Percentiles rank a stretch among this genome's conserved stretches.
These are phyloP conservation scores for Nycticorax nycticorax DNA, from an alignment of 2,113 vertebrate genomes.

Conservation along the genomic window DNA sequence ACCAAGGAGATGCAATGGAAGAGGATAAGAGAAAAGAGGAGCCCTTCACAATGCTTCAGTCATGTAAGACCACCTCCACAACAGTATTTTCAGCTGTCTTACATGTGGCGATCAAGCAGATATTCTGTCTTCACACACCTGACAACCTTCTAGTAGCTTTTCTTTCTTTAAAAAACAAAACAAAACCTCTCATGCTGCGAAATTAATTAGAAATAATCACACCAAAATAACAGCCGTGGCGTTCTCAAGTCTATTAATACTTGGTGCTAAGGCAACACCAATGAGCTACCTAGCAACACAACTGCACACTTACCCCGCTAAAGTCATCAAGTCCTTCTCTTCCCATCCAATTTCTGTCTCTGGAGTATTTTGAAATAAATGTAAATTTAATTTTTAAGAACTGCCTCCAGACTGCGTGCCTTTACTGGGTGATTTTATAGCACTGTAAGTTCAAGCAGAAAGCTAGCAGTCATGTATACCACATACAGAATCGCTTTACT, in stretches of 20 bases:
- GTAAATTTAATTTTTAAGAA: background rate
- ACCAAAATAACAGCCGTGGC: background rate
- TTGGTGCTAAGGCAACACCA: slow-evolving; percentile 52
- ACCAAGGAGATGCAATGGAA: background rate
- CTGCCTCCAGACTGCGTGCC: background rate
- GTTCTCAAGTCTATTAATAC: slow-evolving; percentile 49
- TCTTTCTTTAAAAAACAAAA: too few species aligned
- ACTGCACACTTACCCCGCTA: background rate
- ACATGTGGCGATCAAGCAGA: background rate
- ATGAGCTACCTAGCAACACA: slow-evolving; percentile 45
- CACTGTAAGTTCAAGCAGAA: background rate
- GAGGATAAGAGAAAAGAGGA: background rate
- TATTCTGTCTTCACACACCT: background rate
- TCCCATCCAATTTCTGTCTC: background rate
- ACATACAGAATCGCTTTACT: background rate
- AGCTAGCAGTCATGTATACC: background rate
- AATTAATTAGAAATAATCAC: slow-evolving; percentile 39
- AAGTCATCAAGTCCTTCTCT: background rate
- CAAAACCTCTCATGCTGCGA: background rate
- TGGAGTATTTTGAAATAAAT: background rate
- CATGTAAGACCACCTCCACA: background rate
- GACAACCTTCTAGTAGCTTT: background rate
- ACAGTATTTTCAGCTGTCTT: background rate
- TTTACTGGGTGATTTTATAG: background rate
- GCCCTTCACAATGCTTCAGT: background rate